Percentiles rank a stretch among this genome's conserved stretches.
Conservation (phyloP, 1,140 invertebrate species). For the Ganaspis sp. region DNA sequence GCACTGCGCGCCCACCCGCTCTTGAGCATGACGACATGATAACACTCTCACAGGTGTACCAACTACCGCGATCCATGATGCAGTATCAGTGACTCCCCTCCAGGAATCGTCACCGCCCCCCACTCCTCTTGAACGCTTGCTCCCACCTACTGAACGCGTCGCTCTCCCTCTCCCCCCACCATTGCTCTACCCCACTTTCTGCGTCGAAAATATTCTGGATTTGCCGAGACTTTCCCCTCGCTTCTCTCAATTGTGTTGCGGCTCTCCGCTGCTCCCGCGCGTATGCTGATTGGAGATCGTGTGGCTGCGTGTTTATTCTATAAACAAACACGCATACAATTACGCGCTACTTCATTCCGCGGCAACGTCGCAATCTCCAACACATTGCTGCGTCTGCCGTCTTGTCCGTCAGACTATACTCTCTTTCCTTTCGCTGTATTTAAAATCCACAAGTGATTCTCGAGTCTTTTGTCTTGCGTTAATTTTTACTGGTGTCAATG, state of each 20-base stretch:
- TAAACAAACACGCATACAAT: slow-evolving; percentile 59
- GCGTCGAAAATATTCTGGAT: slow-evolving; percentile 35
- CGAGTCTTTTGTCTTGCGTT: too few relatives aligned
- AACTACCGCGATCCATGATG: slow-evolving; percentile 42
- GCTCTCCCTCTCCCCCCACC: slow-evolving; percentile 12
- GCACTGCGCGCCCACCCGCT: slow-evolving; percentile 64
- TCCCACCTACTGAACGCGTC: background rate
- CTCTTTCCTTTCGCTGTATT: too few relatives aligned
- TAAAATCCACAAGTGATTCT: too few relatives aligned
- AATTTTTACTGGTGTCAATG: too few relatives aligned
- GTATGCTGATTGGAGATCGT: slow-evolving; percentile 38
- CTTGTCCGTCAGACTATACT: background rate
- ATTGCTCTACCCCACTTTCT: slow-evolving; percentile 4
- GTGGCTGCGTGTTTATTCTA: slow-evolving; percentile 55
- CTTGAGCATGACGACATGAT: slow-evolving; percentile 50
- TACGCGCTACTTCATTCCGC: slow-evolving; percentile 51
- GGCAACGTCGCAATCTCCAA: slow-evolving; percentile 65
- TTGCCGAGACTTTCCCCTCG: slow-evolving; percentile 18
- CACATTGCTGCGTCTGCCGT: slow-evolving; percentile 46
- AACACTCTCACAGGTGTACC: slow-evolving; percentile 69
- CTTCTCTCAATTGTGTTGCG: slow-evolving; percentile 34
- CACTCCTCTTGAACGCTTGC: slow-evolving; percentile 28
- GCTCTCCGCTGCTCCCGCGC: slow-evolving; percentile 32
- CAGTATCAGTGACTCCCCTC: background rate
- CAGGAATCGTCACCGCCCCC: background rate